Conservation (phyloP, 1,140 invertebrate species). For the Zaprionus inermis region DNA sequence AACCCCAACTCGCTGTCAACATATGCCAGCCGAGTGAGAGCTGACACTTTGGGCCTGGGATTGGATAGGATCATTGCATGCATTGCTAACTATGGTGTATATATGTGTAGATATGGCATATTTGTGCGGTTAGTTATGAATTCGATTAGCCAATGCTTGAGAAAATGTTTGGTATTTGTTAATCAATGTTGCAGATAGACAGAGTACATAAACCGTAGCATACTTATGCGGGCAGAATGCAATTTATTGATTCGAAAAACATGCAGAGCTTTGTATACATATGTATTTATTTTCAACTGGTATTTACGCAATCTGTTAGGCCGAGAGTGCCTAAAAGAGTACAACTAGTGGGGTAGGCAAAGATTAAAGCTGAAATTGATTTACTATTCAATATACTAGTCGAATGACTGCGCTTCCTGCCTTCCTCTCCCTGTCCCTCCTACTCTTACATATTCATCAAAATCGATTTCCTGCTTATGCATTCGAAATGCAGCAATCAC, state of each 20-base stretch:
- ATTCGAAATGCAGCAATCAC: constrained; percentile 50
- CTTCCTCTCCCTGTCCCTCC: background rate
- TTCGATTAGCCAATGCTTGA: constrained; percentile 6
- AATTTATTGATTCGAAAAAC: background rate
- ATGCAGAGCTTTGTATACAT: no score
- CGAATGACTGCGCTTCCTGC: constrained; percentile 15
- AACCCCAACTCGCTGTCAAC: constrained; percentile 37
- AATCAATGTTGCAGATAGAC: background rate
- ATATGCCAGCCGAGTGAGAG: constrained; percentile 4
- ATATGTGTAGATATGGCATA: background rate
- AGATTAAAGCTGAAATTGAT: constrained; percentile 23
- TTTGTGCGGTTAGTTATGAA: background rate
- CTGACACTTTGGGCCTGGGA: constrained; percentile 7
- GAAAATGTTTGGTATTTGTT: constrained; percentile 6
- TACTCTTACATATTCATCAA: constrained; percentile 32
- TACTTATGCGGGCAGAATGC: background rate
- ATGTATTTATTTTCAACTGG: background rate
- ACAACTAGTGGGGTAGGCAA: background rate
- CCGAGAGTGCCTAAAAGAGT: background rate
- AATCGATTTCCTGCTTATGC: constrained; percentile 62
- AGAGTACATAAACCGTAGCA: background rate
- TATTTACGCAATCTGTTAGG: background rate
- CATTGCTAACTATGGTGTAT: constrained; percentile 5
- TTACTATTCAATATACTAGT: constrained; percentile 17
- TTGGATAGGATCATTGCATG: no score